phyloP scores from a whole-genome alignment of 2,888 invertebrate genomes.

The Eupithecia tripunctaria region DNA sequence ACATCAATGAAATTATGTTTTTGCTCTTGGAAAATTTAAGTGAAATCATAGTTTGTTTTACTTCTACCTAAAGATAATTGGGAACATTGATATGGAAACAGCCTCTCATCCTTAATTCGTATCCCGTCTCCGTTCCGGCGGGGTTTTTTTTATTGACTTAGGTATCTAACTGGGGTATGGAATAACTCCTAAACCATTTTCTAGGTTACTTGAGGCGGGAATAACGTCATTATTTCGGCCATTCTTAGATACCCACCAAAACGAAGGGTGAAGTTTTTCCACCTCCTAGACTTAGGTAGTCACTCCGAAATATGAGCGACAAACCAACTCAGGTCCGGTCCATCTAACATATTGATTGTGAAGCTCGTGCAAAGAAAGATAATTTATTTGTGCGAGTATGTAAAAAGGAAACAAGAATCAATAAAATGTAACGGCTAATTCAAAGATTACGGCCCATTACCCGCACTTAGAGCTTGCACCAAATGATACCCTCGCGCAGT shows the following conservation, averaged over 20 bases:
- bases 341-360: neutral
- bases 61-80: too few relatives aligned
- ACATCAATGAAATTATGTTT: constrained; percentile 29
- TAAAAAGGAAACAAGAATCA: constrained; percentile 71
- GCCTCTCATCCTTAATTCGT: too few relatives aligned
- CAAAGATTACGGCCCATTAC: constrained; percentile 78
- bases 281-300: too few relatives aligned
- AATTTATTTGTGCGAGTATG: constrained; percentile 38
- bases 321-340: neutral
- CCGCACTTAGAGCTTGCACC: constrained; percentile 71
- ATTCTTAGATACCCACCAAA: too few relatives aligned
- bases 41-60: constrained; percentile 6
- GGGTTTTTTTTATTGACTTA: too few relatives aligned
- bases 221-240: too few relatives aligned
- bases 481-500: constrained; percentile 78
- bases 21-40: constrained; percentile 1
- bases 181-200: too few relatives aligned
- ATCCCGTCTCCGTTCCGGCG: too few relatives aligned
- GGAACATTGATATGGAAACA: too few relatives aligned
- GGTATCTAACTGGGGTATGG: too few relatives aligned
- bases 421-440: constrained; percentile 78
- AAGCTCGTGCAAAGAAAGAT: constrained; percentile 16
- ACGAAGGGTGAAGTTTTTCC: too few relatives aligned
- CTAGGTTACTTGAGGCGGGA: too few relatives aligned
- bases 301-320: neutral